Conservation (phyloP, 1,140 invertebrate species). For the Drosophila teissieri region DNA sequence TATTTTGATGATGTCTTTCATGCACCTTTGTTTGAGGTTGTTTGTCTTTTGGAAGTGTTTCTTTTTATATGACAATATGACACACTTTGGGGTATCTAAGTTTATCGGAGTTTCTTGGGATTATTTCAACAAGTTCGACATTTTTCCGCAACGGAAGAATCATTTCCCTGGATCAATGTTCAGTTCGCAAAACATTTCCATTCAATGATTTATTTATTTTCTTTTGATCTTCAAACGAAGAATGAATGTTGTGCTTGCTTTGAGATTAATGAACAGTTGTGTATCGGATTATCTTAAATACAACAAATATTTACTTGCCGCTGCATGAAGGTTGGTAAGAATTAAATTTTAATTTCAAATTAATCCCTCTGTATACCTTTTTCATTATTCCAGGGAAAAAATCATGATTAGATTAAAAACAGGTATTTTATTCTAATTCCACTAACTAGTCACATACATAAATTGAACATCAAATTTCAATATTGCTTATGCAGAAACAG, state of each 20-base stretch:
- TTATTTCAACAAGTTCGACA: neutral
- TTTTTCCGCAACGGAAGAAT: neutral
- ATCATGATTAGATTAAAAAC: neutral
- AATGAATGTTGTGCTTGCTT: slow-evolving; percentile 10
- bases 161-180: slow-evolving; percentile 1
- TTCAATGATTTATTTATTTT: slow-evolving; percentile 32
- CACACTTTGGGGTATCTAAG: slow-evolving; percentile 24
- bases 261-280: slow-evolving; percentile 32
- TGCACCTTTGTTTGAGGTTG: slow-evolving; percentile 72
- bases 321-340: neutral
- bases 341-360: too few species aligned
- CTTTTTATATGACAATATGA: slow-evolving; percentile 9
- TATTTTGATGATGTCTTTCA: slow-evolving; percentile 50
- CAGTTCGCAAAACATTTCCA: slow-evolving; percentile 15
- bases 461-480: neutral
- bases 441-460: slow-evolving; percentile 1
- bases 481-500: neutral
- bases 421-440: neutral
- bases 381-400: neutral
- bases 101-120: neutral
- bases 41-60: slow-evolving; percentile 58
- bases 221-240: slow-evolving; percentile 44
- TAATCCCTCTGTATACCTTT: too few species aligned
- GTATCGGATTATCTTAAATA: slow-evolving; percentile 12
- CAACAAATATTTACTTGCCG: slow-evolving; percentile 26